Conservation (phyloP, 2,888 invertebrate genomes). For the Trissolcus brochymenae region DNA sequence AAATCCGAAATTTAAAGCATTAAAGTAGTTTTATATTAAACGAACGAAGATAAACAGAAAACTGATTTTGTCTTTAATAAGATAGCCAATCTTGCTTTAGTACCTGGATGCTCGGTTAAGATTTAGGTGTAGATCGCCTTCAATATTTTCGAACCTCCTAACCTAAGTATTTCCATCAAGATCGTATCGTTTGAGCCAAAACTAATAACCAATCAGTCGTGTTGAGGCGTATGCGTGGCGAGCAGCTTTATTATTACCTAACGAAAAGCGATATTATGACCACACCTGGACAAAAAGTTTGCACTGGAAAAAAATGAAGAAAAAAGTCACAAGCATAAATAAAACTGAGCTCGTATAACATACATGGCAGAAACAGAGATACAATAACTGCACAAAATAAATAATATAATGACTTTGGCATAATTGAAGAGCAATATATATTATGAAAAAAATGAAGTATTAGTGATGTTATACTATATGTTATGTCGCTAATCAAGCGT, state of each 20-base stretch:
- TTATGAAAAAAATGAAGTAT: too few species aligned
- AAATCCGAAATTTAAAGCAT: slow-evolving; percentile 7
- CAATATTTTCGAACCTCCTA: slow-evolving; percentile 73
- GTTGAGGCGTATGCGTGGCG: slow-evolving; percentile 65
- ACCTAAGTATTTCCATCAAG: slow-evolving; percentile 75
- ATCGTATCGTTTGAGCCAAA: slow-evolving; percentile 71
- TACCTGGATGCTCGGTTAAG: slow-evolving; percentile 55
- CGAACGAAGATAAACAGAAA: slow-evolving; percentile 28
- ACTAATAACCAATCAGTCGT: slow-evolving; percentile 74
- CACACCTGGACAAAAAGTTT: slow-evolving; percentile 43
- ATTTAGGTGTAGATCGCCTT: slow-evolving; percentile 69
- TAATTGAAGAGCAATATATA: too few species aligned
- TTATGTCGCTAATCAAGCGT: neutral
- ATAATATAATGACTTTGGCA: too few species aligned
- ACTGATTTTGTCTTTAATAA: slow-evolving; percentile 40
- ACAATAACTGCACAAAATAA: too few species aligned
- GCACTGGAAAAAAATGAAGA: neutral
- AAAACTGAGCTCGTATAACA: too few species aligned
- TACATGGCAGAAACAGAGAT: too few species aligned
- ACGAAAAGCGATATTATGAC: slow-evolving; percentile 67
- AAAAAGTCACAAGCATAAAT: neutral
- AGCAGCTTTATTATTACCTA: slow-evolving; percentile 72
- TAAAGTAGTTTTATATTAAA: slow-evolving; percentile 31
- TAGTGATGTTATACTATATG: too few species aligned
- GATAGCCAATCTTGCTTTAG: slow-evolving; percentile 57